phyloP scores from a whole-genome alignment of 2,888 invertebrate species.

The Odontocolon sp. region DNA sequence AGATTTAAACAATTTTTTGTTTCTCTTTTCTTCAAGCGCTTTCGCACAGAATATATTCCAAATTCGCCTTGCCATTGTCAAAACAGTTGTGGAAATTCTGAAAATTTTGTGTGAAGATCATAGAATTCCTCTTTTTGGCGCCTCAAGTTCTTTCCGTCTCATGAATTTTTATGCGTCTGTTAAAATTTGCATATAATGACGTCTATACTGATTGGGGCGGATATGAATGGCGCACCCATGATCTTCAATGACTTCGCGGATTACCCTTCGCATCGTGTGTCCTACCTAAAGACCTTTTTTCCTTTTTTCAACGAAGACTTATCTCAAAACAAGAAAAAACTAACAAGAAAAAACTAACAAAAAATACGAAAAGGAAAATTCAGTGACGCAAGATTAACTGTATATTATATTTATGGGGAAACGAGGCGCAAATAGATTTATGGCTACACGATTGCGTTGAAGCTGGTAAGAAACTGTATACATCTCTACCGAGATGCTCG shows the following conservation, averaged over 20 bases:
- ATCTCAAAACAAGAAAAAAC: no score
- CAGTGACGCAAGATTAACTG: not conserved
- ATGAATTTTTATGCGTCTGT: constrained; percentile 72
- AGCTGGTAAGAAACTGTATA: constrained; percentile 6
- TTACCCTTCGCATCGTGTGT: constrained; percentile 15
- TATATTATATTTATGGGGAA: constrained; percentile 2
- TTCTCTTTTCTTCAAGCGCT: not conserved
- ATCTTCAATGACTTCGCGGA: constrained; percentile 40
- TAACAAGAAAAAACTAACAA: not conserved
- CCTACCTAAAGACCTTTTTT: not conserved
- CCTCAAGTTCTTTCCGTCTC: constrained; percentile 36
- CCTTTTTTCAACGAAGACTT: not conserved
- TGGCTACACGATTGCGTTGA: not conserved
- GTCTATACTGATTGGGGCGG: constrained; percentile 72
- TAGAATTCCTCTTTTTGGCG: not conserved
- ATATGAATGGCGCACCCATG: constrained; percentile 72
- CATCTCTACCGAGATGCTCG: not conserved
- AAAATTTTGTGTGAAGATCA: not conserved
- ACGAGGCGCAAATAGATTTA: constrained; percentile 36
- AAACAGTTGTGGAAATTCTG: not conserved
- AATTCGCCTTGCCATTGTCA: not conserved
- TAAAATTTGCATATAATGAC: constrained; percentile 77
- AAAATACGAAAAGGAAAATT: not conserved
- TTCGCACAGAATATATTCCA: not conserved
- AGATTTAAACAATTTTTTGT: not conserved